Evolutionary conservation across 2,797 vertebrate species (phyloP).

Genomic region (Pantherophis alleghaniensis): DNA sequence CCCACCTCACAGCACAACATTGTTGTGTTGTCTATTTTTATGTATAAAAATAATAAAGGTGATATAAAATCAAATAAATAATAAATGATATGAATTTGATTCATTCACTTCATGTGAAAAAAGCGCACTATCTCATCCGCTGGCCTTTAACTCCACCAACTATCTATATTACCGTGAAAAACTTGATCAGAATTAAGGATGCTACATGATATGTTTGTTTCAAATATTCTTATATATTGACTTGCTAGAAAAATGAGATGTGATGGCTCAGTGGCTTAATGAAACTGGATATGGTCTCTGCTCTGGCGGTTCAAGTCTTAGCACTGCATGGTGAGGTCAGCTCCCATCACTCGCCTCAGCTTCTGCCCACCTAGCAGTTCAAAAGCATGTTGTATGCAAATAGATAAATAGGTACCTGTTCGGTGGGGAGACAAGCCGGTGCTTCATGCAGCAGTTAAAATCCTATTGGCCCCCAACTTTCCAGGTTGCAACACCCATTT

Average conservation of each 20-base stretch:
- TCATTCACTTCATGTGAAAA: background rate
- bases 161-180: background rate
- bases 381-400: background rate
- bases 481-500: background rate
- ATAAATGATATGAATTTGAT: background rate
- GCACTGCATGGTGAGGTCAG: background rate
- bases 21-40: background rate
- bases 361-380: background rate
- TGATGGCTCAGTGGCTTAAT: background rate
- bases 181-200: background rate
- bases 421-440: background rate
- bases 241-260: background rate
- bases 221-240: background rate
- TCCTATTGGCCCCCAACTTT: background rate
- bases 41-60: background rate
- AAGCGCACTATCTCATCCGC: background rate
- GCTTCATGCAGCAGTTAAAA: background rate
- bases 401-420: background rate
- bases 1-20: background rate
- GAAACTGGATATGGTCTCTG: background rate
- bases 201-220: background rate
- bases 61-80: background rate
- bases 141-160: background rate
- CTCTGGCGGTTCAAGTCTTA: background rate
- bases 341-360: background rate